phyloP scores from a whole-genome alignment of 2,888 invertebrate genomes.

The Campoletis raptor region DNA sequence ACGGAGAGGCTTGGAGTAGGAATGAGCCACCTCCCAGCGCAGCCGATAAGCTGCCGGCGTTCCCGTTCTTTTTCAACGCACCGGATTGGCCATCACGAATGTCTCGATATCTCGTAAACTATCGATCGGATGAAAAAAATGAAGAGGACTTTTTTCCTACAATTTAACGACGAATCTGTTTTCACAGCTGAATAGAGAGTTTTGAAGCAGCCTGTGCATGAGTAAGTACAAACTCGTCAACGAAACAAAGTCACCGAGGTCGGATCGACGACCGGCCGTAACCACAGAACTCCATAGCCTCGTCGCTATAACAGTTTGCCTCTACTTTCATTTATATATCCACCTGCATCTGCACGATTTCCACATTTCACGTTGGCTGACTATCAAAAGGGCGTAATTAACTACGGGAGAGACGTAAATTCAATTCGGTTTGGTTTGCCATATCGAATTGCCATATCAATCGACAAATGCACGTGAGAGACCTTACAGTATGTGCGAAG shows the following conservation, averaged over 20 bases:
- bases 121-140: not conserved
- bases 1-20: too few species aligned
- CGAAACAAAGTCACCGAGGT: constrained; percentile 47
- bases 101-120: not conserved
- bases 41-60: too few species aligned
- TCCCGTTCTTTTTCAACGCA: too few species aligned
- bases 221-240: constrained; percentile 43
- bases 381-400: constrained; percentile 9
- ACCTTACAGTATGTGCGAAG: not conserved
- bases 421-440: not conserved
- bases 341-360: constrained; percentile 61
- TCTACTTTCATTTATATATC: constrained; percentile 25
- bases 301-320: constrained; percentile 20
- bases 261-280: constrained; percentile 54
- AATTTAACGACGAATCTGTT: not conserved
- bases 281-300: constrained; percentile 22
- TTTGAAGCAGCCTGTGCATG: not conserved
- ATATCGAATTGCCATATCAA: not conserved
- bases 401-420: not conserved
- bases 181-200: not conserved
- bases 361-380: not conserved
- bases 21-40: too few species aligned
- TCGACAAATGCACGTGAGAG: not conserved
- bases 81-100: too few species aligned
- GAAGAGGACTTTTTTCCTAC: not conserved